Evolutionary conservation across 30 jellyfish, hydroid and myxozoan species (phyloP).

Genomic region (Pseudorhiza aurosa): DNA sequence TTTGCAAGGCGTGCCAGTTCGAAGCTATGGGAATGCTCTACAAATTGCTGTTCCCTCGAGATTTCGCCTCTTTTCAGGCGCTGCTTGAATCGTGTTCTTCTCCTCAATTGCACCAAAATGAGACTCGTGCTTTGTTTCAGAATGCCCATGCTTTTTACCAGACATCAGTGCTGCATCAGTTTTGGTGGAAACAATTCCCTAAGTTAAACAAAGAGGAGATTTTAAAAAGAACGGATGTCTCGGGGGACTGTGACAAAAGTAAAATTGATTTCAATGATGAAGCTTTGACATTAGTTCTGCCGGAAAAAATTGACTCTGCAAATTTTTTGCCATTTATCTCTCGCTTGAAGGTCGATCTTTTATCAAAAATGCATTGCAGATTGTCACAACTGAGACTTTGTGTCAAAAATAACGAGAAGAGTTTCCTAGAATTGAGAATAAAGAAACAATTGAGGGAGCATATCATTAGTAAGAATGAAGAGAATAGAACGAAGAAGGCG

Average conservation of each 20-base stretch:
- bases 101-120: neutral
- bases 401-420: constrained; percentile 5
- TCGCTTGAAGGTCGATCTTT: neutral
- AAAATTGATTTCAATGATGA: neutral
- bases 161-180: constrained; percentile 22
- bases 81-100: neutral
- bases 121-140: neutral
- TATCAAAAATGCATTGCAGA: constrained; percentile 27
- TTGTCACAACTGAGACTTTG: constrained; percentile 2
- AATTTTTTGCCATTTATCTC: constrained; percentile 9
- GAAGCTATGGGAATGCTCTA: constrained; percentile 41
- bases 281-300: neutral
- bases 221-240: neutral
- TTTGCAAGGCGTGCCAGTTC: constrained; percentile 21
- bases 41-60: constrained; percentile 49
- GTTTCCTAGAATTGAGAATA: constrained; percentile 32
- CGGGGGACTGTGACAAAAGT: neutral
- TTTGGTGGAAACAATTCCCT: constrained; percentile 71
- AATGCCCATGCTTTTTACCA: constrained; percentile 12
- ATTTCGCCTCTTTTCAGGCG: constrained; percentile 26
- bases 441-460: constrained; percentile 55
- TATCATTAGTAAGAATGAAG: constrained; percentile 18
- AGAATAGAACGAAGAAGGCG: neutral
- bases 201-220: neutral
- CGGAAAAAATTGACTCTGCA: neutral